These are phyloP conservation scores for Orthosia gothica DNA, from an alignment of 2,888 invertebrate genomes.

Conservation along the genomic window DNA sequence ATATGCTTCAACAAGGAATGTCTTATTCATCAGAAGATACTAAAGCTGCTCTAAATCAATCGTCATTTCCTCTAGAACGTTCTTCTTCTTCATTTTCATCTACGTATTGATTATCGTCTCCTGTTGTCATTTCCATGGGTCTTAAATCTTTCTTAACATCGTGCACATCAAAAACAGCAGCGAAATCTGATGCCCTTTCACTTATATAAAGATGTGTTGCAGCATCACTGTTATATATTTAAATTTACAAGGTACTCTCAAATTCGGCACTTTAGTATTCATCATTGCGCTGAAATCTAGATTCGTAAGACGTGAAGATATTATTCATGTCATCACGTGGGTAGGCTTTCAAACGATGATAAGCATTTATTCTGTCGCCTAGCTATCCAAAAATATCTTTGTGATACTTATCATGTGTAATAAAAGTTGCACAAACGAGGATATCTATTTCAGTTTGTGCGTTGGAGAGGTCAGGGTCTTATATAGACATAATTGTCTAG, in stretches of 20 bases:
- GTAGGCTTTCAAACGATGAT: constrained; percentile 57
- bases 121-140: not conserved
- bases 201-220: constrained; percentile 38
- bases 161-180: not conserved
- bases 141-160: not conserved
- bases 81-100: not conserved
- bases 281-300: constrained; percentile 62
- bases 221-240: constrained; percentile 30
- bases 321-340: constrained; percentile 59
- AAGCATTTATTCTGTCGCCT: constrained; percentile 61
- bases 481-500: not conserved
- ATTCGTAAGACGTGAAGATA: constrained; percentile 59
- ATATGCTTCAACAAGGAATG: not conserved
- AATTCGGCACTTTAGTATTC: constrained; percentile 62
- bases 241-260: constrained; percentile 36
- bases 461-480: constrained; percentile 24
- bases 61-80: not conserved
- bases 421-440: constrained; percentile 60
- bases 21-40: not conserved
- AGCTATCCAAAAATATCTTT: constrained; percentile 59
- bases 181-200: constrained; percentile 11
- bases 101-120: not conserved
- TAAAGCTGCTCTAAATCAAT: not conserved
- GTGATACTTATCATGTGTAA: constrained; percentile 56
- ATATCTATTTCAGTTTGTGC: constrained; percentile 42